Percentiles rank a stretch among this genome's conserved stretches.
These are phyloP conservation scores for Spea hammondii DNA, from an alignment of 2,797 vertebrate species.

Conservation along the genomic window DNA sequence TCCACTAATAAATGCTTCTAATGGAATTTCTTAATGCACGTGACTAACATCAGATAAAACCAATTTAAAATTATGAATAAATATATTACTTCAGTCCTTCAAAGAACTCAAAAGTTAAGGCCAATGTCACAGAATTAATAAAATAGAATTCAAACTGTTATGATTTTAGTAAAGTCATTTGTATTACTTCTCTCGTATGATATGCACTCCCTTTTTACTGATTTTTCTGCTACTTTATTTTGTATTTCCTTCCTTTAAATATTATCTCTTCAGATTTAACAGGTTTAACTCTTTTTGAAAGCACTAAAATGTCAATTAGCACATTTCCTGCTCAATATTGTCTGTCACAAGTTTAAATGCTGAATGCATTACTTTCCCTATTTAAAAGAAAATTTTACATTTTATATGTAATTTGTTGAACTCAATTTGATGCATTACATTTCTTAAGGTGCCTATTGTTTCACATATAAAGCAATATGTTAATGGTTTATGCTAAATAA, in stretches of 20 bases:
- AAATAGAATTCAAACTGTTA: background rate
- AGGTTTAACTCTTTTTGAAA: background rate
- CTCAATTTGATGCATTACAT: background rate
- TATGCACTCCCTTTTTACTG: background rate
- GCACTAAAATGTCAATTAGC: background rate
- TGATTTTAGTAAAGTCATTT: background rate
- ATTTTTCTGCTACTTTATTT: background rate
- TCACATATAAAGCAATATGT: background rate
- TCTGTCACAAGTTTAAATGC: background rate
- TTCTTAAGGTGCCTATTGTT: background rate
- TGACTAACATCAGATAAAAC: constrained; percentile 5
- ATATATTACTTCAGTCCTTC: background rate
- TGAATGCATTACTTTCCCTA: background rate
- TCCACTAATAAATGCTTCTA: background rate
- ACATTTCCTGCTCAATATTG: background rate
- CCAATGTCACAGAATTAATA: background rate
- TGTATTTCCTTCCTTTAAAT: background rate
- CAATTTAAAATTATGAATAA: background rate
- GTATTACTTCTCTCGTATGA: background rate
- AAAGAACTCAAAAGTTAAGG: background rate
- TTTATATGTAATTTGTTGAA: background rate
- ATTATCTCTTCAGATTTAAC: background rate
- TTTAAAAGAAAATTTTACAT: background rate
- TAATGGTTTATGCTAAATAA: constrained; percentile 7
- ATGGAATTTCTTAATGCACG: background rate